Conservation (phyloP, 2,113 vertebrate species). For the Clupea harengus region DNA sequence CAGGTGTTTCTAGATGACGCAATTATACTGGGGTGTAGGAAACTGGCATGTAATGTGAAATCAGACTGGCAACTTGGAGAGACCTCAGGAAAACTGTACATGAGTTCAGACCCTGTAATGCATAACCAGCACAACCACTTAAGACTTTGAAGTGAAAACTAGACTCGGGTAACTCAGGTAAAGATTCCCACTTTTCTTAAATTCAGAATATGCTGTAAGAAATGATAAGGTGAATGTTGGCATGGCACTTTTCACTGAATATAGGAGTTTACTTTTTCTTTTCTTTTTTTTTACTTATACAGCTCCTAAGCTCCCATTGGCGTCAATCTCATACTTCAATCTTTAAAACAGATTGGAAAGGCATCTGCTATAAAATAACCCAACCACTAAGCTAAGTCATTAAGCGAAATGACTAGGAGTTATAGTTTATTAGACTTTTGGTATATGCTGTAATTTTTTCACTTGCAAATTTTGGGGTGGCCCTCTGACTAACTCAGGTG, state of each 20-base stretch:
- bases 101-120: not conserved
- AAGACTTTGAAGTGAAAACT: not conserved
- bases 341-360: not conserved
- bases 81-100: no score
- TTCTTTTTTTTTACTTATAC: not conserved
- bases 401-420: not conserved
- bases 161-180: not conserved
- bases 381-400: not conserved
- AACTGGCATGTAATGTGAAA: no score
- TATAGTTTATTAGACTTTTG: not conserved
- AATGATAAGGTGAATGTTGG: not conserved
- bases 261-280: not conserved
- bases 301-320: not conserved
- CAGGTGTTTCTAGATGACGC: no score
- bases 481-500: not conserved
- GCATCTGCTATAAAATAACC: not conserved
- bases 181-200: not conserved
- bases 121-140: not conserved
- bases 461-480: not conserved
- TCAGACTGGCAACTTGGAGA: no score
- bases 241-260: not conserved
- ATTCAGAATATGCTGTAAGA: not conserved
- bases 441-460: not conserved
- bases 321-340: not conserved
- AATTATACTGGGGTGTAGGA: no score